Evolutionary conservation across 2,113 vertebrate species (phyloP).

Genomic region (Prionailurus viverrinus): DNA sequence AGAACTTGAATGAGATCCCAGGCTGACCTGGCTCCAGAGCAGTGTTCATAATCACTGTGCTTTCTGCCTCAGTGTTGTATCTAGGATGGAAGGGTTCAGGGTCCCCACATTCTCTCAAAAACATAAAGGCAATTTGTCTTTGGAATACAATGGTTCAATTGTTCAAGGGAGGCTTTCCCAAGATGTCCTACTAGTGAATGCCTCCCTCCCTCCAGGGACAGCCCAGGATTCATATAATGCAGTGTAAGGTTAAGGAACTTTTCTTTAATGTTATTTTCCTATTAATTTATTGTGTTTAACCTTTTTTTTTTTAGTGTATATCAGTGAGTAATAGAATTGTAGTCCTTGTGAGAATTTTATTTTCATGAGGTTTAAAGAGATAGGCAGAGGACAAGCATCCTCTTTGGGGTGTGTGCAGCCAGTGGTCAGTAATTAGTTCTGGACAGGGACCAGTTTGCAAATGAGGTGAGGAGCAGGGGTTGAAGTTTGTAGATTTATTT

Average conservation of each 20-base stretch:
- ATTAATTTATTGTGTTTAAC: constrained; percentile 10
- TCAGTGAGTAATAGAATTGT: background rate
- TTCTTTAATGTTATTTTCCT: background rate
- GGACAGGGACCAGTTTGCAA: background rate
- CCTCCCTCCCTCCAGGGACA: background rate
- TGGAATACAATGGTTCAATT: background rate
- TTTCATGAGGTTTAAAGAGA: background rate
- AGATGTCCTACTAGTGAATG: background rate
- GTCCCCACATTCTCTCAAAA: background rate
- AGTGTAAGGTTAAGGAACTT: background rate
- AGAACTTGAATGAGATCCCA: background rate
- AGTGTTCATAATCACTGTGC: fast-evolving
- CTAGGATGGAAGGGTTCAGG: background rate
- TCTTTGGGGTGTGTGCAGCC: background rate
- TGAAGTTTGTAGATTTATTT: no score
- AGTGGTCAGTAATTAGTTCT: background rate
- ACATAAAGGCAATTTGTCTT: background rate
- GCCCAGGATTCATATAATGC: background rate
- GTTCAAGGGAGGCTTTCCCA: background rate
- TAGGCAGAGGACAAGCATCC: background rate
- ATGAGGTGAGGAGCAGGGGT: background rate
- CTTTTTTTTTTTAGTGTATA: background rate
- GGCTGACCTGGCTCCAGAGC: background rate
- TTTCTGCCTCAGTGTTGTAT: background rate
- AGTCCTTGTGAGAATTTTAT: background rate